These are phyloP conservation scores for Orchestia grillus DNA, from an alignment of 1,140 invertebrate genomes.

Conservation along the genomic window DNA sequence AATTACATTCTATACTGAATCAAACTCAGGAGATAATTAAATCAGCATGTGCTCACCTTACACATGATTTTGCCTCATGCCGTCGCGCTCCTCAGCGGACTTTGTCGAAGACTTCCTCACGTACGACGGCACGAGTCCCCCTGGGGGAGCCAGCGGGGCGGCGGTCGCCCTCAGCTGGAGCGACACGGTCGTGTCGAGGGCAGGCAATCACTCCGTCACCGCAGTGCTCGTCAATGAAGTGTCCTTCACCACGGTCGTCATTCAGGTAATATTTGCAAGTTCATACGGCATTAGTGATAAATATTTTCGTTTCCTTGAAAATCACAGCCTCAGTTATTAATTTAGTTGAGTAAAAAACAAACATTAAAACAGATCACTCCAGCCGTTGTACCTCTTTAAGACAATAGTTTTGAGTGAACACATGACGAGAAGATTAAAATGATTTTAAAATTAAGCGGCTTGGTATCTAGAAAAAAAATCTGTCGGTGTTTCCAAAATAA, in stretches of 20 bases:
- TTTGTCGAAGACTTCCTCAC: constrained; percentile 51
- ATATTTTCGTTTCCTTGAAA: too few species aligned
- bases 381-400: too few species aligned
- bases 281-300: not conserved
- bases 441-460: not conserved
- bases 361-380: not conserved
- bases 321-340: not conserved
- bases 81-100: not conserved
- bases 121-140: not conserved
- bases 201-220: constrained; percentile 57
- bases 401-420: not conserved
- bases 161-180: constrained; percentile 15
- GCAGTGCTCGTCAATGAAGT: constrained; percentile 57
- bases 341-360: not conserved
- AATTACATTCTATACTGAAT: not conserved
- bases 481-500: not conserved
- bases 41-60: not conserved
- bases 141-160: constrained; percentile 42
- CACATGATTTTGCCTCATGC: not conserved
- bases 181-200: not conserved
- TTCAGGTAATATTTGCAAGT: not conserved
- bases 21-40: not conserved
- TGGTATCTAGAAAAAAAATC: not conserved
- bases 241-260: constrained; percentile 55
- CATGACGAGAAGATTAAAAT: not conserved